phyloP scores from a whole-genome alignment of 2,113 vertebrate genomes.

The Spermophilus dauricus region DNA sequence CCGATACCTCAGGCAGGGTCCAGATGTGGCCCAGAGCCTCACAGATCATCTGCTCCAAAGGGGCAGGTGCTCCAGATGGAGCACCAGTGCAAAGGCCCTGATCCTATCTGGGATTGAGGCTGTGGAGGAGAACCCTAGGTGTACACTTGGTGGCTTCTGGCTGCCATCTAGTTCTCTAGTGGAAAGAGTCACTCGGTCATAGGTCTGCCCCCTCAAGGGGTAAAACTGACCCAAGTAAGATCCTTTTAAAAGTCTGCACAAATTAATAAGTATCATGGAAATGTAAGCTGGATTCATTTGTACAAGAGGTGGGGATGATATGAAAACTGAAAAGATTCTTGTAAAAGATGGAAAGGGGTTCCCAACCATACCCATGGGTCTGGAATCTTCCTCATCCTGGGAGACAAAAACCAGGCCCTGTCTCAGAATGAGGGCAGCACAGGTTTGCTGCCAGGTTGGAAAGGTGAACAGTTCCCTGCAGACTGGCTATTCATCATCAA shows the following conservation, averaged over 20 bases:
- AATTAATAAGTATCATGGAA: background rate
- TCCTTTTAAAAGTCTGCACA: background rate
- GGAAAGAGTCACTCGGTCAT: background rate
- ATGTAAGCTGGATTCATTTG: background rate
- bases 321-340: background rate
- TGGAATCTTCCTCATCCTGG: background rate
- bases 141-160: background rate
- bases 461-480: background rate
- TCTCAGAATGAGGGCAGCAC: background rate
- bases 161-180: background rate
- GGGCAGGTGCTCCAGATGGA: background rate
- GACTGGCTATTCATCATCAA: constrained; percentile 88
- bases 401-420: background rate
- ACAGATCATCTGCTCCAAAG: background rate
- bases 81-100: background rate
- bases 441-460: background rate
- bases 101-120: background rate
- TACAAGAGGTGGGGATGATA: background rate
- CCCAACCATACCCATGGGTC: fast-evolving
- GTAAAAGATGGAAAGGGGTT: background rate
- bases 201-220: background rate
- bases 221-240: background rate
- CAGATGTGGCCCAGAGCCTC: background rate
- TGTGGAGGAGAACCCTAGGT: background rate
- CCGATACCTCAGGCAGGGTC: background rate